Evolutionary conservation across 2,113 vertebrate genomes (phyloP), one percentile per base, ranked within the genome.

Genomic region (Engraulis encrasicolus): DNA sequence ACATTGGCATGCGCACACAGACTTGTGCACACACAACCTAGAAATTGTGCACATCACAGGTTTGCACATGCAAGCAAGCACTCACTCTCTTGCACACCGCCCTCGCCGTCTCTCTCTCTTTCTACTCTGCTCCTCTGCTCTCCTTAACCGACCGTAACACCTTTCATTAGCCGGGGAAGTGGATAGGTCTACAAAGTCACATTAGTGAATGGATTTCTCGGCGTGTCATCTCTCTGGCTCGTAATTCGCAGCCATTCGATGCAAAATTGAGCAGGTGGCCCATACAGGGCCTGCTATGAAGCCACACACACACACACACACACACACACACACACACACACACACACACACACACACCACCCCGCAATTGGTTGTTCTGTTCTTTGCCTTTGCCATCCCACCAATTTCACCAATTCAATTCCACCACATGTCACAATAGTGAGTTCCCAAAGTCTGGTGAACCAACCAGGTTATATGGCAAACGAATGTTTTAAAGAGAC

Each of bases 131-230:
- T 31, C 23, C 23, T 71, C 27, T 34, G n/a, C 23, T 12, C 61
- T 71, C 15, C 23, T 34, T 31, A 74, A 31, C 66, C 66, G 66
- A 34, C 66, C 66, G 34, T 74, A 74, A 74, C 66, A 74, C 66
- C 66, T 74, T 74, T 74, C 66, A 74, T 74, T 74, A 74, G 66
- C 31, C 40, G 66, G 12, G 66, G 66, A 36, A 34, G 66, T 34
- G 66, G 31, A 34, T 74, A 74, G 71, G 52, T 38, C 80, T 78
- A 84, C 80, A 78, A 84, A 86, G 87, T 66, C 80, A 78, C 77
- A 50, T 84, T 86, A 77, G 31, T 81, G 79, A 40, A 27, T 74
- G 66, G 66, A 15, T 74, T 71, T 74, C 66, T 74, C 66, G 15
- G 27, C 34, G 66, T 74, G 66, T 74, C 66, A 34, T 34, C 66